Evolutionary conservation across 2,888 invertebrate species (phyloP).

Genomic region (Geotrupes spiniger): DNA sequence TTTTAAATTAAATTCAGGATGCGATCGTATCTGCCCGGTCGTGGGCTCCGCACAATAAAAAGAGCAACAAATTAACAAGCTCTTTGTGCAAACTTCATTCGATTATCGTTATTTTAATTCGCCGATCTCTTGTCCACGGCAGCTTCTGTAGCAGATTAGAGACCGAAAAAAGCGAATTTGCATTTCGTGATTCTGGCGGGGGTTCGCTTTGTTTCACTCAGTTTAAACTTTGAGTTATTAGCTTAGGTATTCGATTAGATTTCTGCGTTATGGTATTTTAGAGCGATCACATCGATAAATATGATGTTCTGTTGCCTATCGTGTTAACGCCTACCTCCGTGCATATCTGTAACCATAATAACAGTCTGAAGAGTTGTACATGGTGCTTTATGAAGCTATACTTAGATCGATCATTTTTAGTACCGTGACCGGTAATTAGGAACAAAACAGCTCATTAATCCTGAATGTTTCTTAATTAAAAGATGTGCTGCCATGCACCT

Average conservation of each 20-base stretch:
- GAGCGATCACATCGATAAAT: no score
- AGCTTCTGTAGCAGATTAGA: conserved; percentile 28
- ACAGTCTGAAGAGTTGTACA: conserved; percentile 4
- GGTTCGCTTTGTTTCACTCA: conserved; percentile 19
- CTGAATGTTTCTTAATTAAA: conserved; percentile 16
- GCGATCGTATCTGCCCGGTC: conserved; percentile 30
- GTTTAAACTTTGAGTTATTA: conserved; percentile 17
- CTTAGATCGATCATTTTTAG: conserved; percentile 21
- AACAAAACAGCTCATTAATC: conserved; percentile 23
- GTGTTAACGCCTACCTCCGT: neutral
- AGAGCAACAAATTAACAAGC: conserved; percentile 33
- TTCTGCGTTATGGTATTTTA: no score
- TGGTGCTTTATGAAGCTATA: conserved; percentile 24
- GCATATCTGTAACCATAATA: conserved; percentile 8
- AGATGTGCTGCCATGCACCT: conserved; percentile 10
- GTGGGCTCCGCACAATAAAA: conserved; percentile 29
- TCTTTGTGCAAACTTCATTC: conserved; percentile 35
- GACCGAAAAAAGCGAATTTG: conserved; percentile 31
- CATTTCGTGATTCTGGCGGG: conserved; percentile 31
- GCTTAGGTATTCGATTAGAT: no score
- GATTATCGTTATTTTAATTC: conserved; percentile 34
- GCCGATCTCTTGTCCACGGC: conserved; percentile 30
- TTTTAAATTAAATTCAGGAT: conserved; percentile 19
- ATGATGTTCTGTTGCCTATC: neutral
- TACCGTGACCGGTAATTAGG: conserved; percentile 23